Base-by-base conservation (phyloP, 2,113 vertebrate genomes). In the Syngnathus floridae region DNA sequence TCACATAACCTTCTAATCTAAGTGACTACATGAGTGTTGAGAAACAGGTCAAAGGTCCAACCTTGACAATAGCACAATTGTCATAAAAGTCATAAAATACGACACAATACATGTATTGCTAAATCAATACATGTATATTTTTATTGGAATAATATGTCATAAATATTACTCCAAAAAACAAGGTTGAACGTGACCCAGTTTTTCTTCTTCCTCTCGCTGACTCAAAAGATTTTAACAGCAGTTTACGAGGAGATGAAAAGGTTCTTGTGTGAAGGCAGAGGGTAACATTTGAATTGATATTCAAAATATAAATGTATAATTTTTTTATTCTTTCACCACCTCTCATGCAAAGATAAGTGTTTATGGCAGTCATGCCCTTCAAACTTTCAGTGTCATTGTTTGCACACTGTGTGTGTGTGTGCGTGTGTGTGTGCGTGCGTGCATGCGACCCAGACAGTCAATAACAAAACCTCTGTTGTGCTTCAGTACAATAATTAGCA, bases 31-130 rank as follows among this genome's bases (percentile, higher is more conserved):
- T 8, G 14, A 26, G 48, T 10, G 48, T 72, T 77, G 58, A 62
- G 58, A 63, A 72, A 77, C 37, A 62, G 12, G 71, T 65, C 36
- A 64, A 62, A 16, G 22, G 59, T 73, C 8, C 10, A 61, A 26
- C 22, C 54, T 21, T 58, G 26, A 35, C 2, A 56, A 56, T 7
- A 16, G 54, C 31, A 36, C 14, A 16, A 14, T 56, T 57, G 45
- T 48, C 46, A 21, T 51, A 46, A 46, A 46, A 46, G 45, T 46
- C 12, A n/a, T 51, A n/a, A 51, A n/a, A n/a, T 16, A 46, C 43
- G 1, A 46, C 14, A 5, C 16, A 6, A 14, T 31, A 31, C 26
- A 31, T 31, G 3, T 31, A 31, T 31, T 31, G 26, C 26, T 31
- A 31, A 31, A 31, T 31, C 3, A 31, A 31, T 31, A 3, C 26